These are phyloP conservation scores for Macrosteles quadrilineatus DNA, from an alignment of 1,140 invertebrate genomes.

Conservation along the genomic window DNA sequence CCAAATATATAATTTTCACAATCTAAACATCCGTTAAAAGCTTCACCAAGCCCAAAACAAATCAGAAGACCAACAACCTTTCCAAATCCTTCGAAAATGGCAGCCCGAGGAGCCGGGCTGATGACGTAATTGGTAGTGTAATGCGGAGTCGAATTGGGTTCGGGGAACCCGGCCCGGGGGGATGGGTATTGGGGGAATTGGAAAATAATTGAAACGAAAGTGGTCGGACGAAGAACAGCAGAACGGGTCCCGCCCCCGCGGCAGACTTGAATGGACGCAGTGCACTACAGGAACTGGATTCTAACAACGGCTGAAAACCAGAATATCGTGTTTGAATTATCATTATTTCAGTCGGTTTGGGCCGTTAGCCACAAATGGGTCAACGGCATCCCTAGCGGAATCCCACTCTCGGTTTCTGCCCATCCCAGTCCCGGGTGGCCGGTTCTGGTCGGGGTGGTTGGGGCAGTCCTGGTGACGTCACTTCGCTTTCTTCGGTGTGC, in stretches of 20 bases:
- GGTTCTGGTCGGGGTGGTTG: background rate
- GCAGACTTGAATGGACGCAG: conserved; percentile 11
- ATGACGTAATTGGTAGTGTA: conserved; percentile 13
- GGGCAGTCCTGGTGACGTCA: background rate
- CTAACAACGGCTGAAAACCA: conserved; percentile 29
- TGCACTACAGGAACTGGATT: conserved; percentile 34
- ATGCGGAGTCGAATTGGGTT: conserved; percentile 16
- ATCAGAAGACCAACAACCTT: no score
- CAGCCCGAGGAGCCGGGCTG: background rate
- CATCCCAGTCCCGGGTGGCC: background rate
- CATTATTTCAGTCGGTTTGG: conserved; percentile 22
- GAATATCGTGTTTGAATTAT: conserved; percentile 36
- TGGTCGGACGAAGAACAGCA: background rate
- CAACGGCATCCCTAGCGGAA: background rate
- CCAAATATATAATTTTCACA: no score
- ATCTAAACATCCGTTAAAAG: no score
- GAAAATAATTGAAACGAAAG: conserved; percentile 18
- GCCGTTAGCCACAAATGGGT: conserved; percentile 21
- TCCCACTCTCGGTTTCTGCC: conserved; percentile 19
- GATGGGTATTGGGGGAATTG: conserved; percentile 15
- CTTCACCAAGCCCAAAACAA: no score
- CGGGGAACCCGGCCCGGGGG: conserved; percentile 1
- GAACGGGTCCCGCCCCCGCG: conserved; percentile 18
- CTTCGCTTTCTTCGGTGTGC: no score
- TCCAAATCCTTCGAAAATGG: no score